Conservation (phyloP, 2,888 invertebrate species). For the Drosophila pseudotalamancana region DNA sequence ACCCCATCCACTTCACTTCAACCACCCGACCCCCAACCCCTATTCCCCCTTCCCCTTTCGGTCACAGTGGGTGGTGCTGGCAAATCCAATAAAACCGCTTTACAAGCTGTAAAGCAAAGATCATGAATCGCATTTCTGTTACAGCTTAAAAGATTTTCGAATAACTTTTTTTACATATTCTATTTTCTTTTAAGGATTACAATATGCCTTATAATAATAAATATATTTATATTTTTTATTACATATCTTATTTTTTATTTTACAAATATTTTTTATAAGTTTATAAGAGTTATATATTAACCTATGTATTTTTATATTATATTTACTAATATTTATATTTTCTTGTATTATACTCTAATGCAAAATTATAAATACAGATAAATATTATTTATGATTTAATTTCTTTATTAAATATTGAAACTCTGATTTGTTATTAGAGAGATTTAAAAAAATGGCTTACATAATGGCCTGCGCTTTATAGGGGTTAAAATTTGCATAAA, state of each 20-base stretch:
- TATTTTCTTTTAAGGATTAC: neutral
- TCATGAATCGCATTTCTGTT: conserved; percentile 61
- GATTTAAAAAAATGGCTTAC: conserved; percentile 25
- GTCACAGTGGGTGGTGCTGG: conserved; percentile 20
- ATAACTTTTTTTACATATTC: conserved; percentile 1
- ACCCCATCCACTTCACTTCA: neutral
- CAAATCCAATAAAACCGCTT: conserved; percentile 83
- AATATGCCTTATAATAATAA: neutral
- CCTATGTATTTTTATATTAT: no score
- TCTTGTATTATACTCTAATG: no score
- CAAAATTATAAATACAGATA: no score
- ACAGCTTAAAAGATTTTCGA: conserved; percentile 12
- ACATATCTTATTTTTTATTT: neutral
- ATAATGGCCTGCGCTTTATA: neutral
- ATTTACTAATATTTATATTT: neutral
- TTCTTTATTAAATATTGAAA: no score
- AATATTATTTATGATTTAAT: no score
- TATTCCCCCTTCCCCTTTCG: no score
- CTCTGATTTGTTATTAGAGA: no score
- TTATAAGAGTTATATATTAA: no score
- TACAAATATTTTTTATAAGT: neutral
- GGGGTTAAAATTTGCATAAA: conserved; percentile 52
- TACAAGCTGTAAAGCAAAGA: conserved; percentile 77
- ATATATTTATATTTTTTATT: neutral
- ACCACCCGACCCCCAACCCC: neutral